Evolutionary conservation across 2,888 invertebrate species (phyloP).

Genomic region (Philereme vetulata): DNA sequence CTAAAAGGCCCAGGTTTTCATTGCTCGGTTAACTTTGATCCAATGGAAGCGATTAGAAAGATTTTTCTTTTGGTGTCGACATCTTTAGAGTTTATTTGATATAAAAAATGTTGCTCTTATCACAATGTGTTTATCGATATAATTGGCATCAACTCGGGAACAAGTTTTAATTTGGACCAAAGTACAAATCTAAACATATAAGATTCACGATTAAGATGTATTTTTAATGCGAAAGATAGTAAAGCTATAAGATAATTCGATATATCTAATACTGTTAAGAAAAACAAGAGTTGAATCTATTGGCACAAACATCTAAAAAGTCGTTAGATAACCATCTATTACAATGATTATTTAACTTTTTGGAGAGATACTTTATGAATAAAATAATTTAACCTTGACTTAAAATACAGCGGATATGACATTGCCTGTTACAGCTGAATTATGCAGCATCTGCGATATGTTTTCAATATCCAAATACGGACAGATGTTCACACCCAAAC

Average conservation of each 20-base stretch:
- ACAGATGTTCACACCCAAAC: slow-evolving; percentile 21
- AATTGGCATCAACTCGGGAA: no score
- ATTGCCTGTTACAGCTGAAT: slow-evolving; percentile 26
- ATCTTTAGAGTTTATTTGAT: not conserved
- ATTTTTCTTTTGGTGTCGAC: not conserved
- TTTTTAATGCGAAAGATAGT: not conserved
- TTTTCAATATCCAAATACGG: slow-evolving; percentile 21
- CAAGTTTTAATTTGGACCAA: slow-evolving; percentile 4
- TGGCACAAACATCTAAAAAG: slow-evolving; percentile 2
- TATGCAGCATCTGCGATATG: slow-evolving; percentile 29
- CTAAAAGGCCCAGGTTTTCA: not conserved
- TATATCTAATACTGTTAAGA: slow-evolving; percentile 4
- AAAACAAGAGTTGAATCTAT: slow-evolving; percentile 2
- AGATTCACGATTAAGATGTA: not conserved
- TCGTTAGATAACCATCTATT: slow-evolving; percentile 17
- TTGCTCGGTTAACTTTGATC: slow-evolving; percentile 2
- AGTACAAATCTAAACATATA: slow-evolving; percentile 3
- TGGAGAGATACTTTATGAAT: slow-evolving; percentile 14
- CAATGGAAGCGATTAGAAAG: not conserved
- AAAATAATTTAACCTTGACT: slow-evolving; percentile 5
- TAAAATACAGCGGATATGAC: slow-evolving; percentile 14
- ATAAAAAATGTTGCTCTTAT: not conserved
- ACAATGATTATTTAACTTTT: slow-evolving; percentile 24
- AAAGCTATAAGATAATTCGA: not conserved
- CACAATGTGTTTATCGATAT: not conserved